Evolutionary conservation across 2,113 vertebrate genomes (phyloP).

Genomic region (Amblyopsis rosae): DNA sequence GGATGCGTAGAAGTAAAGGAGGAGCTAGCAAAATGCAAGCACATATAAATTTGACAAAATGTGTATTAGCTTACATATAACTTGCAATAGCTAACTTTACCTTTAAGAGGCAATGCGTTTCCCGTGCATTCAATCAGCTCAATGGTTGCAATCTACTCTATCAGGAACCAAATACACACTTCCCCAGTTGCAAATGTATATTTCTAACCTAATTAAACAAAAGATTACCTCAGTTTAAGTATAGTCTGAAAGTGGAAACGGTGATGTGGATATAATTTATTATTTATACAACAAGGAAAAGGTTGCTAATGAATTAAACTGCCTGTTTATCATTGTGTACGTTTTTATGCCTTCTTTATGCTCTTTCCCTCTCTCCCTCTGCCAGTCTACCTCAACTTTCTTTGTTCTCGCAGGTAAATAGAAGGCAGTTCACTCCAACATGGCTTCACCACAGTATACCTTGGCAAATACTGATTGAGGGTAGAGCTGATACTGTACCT

Average conservation of each 20-base stretch:
- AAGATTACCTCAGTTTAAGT: too few species aligned
- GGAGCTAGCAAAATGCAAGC: too few species aligned
- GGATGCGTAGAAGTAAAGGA: too few species aligned
- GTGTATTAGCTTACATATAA: too few species aligned
- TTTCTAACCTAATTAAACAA: slow-evolving; percentile 2
- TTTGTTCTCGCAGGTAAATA: slow-evolving; percentile 62
- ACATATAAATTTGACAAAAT: too few species aligned
- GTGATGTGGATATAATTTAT: too few species aligned
- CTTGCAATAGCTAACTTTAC: too few species aligned
- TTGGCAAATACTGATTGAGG: slow-evolving; percentile 51
- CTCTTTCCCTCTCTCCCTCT: slow-evolving; percentile 18
- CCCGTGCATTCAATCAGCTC: slow-evolving; percentile 10
- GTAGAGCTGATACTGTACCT: slow-evolving; percentile 10
- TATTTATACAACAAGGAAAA: too few species aligned
- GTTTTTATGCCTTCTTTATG: slow-evolving; percentile 25
- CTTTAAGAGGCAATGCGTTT: slow-evolving; percentile 17
- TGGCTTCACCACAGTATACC: slow-evolving; percentile 33
- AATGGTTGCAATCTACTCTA: not conserved
- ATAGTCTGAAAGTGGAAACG: slow-evolving; percentile 11
- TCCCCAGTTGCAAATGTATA: not conserved
- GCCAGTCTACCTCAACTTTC: slow-evolving; percentile 48
- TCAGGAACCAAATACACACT: not conserved
- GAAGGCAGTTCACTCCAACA: slow-evolving; percentile 38
- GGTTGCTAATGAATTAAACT: not conserved
- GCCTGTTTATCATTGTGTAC: not conserved